phyloP scores from a whole-genome alignment of 2,113 vertebrate genomes.

The Ceuthmochares aereus region DNA sequence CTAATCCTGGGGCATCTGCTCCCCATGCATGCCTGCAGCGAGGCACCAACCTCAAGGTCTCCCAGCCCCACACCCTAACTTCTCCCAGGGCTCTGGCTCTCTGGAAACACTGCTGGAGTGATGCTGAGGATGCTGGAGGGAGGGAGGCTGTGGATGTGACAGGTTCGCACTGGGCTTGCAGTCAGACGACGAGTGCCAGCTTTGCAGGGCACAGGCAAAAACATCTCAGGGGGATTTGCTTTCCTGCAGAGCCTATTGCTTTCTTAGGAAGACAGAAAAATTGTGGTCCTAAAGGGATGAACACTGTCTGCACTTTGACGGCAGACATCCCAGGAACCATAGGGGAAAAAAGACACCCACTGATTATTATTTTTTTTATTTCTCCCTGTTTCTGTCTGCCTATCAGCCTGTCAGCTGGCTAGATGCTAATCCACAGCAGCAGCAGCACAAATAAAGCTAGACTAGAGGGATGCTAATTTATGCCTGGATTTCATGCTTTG shows the following conservation, averaged over 20 bases:
- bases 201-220: background rate
- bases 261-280: slow-evolving; percentile 20
- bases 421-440: slow-evolving; percentile 68
- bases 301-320: slow-evolving; percentile 27
- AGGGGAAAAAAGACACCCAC: slow-evolving; percentile 50
- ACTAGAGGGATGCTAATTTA: slow-evolving; percentile 70
- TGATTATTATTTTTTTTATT: background rate
- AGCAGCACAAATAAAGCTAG: slow-evolving; percentile 63
- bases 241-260: slow-evolving; percentile 31
- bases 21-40: fast-evolving
- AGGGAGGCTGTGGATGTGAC: background rate
- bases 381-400: slow-evolving; percentile 61
- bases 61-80: background rate
- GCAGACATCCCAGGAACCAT: slow-evolving; percentile 11
- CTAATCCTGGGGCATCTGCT: background rate
- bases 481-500: slow-evolving; percentile 64
- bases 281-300: slow-evolving; percentile 52
- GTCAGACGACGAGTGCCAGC: background rate
- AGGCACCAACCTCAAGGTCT: background rate
- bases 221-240: background rate
- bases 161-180: background rate
- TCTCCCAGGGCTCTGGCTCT: background rate
- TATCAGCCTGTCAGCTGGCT: slow-evolving; percentile 64
- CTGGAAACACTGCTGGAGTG: background rate
- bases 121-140: background rate